A percentile compares a stretch with the other conserved stretches of the same genome.
These are phyloP conservation scores for Chrysolophus pictus DNA, from an alignment of 2,797 vertebrate genomes.

Conservation along the genomic window DNA sequence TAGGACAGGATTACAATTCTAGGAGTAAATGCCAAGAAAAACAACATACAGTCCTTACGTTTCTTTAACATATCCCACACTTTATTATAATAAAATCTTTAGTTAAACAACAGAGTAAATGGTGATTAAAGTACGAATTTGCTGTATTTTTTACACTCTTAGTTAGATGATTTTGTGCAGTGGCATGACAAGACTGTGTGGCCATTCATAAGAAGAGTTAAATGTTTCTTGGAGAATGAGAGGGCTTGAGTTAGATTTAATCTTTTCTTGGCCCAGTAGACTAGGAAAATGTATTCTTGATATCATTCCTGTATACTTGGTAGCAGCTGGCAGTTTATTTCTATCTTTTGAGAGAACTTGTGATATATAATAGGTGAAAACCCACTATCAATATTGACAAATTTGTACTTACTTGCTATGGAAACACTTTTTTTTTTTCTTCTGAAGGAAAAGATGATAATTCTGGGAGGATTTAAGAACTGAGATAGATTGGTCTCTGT, in stretches of 20 bases:
- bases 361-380: constrained; percentile 58
- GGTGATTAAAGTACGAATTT: neutral
- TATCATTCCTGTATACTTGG: constrained; percentile 51
- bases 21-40: neutral
- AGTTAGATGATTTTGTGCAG: neutral
- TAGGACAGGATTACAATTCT: constrained; percentile 27
- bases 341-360: constrained; percentile 54
- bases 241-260: constrained; percentile 52
- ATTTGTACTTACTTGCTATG: constrained; percentile 50
- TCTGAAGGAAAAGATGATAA: constrained; percentile 33
- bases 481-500: neutral
- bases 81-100: constrained; percentile 21
- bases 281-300: constrained; percentile 43
- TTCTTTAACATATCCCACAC: neutral
- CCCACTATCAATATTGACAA: constrained; percentile 57
- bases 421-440: constrained; percentile 16
- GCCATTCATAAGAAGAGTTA: neutral
- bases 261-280: constrained; percentile 47
- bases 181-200: neutral
- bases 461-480: constrained; percentile 44
- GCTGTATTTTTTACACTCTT: neutral
- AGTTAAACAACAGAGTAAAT: constrained; percentile 14
- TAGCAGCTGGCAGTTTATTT: constrained; percentile 60
- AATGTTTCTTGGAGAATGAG: constrained; percentile 23
- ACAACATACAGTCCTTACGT: neutral